Evolutionary conservation across 2,113 vertebrate species (phyloP).

Genomic region (Microtus richardsoni): DNA sequence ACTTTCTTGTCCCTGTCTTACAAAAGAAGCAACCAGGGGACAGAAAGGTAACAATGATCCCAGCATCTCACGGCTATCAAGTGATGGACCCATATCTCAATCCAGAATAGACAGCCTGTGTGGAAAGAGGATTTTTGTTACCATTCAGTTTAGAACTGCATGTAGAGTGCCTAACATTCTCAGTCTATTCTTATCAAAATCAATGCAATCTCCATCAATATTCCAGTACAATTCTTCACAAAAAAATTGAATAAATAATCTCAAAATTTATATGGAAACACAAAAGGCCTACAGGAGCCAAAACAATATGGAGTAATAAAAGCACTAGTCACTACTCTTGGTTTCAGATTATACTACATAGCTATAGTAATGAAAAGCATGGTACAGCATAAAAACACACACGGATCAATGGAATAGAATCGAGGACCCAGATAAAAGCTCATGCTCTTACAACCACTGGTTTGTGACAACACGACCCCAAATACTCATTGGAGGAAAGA

Average conservation of each 20-base stretch:
- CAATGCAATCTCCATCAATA: background rate
- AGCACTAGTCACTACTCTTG: background rate
- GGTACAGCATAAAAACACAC: background rate
- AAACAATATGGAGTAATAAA: background rate
- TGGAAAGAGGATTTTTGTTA: background rate
- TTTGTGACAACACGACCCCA: background rate
- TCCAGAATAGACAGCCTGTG: background rate
- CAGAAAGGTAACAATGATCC: background rate
- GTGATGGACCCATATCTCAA: background rate
- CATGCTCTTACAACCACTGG: background rate
- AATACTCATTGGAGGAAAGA: background rate
- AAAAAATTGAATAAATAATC: background rate
- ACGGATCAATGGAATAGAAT: background rate
- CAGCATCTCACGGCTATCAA: background rate
- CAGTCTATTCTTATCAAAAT: background rate
- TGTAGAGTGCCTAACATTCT: background rate
- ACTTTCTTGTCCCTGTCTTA: constrained; percentile 44
- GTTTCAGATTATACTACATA: background rate
- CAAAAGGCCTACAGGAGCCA: too few species aligned
- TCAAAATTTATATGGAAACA: background rate
- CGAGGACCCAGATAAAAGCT: background rate
- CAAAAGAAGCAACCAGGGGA: background rate
- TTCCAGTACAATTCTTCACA: background rate
- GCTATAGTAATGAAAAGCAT: background rate
- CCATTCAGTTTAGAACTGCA: background rate